Evolutionary conservation across 2,797 vertebrate species (phyloP).

Genomic region (Nothura maculosa): DNA sequence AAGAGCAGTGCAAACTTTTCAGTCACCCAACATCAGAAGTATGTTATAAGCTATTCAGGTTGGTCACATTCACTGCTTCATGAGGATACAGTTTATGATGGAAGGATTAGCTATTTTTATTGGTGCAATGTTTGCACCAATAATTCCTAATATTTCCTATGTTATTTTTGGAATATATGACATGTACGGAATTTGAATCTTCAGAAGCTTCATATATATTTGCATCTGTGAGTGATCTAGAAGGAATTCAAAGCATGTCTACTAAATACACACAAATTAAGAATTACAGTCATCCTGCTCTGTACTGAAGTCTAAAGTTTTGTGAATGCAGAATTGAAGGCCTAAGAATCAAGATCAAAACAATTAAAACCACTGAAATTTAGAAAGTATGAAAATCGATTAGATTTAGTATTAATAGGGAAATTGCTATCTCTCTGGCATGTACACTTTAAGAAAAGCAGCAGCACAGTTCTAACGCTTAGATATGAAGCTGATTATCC

Average conservation of each 20-base stretch:
- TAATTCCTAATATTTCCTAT: neutral
- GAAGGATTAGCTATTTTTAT: neutral
- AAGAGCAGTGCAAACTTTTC: neutral
- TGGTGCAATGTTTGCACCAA: too few relatives aligned
- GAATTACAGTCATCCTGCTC: neutral
- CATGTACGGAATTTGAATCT: neutral
- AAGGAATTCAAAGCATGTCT: neutral
- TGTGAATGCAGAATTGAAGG: neutral
- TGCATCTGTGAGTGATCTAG: neutral
- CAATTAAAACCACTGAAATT: neutral
- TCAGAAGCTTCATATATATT: neutral
- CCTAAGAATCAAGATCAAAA: neutral
- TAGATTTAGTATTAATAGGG: neutral
- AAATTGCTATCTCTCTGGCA: neutral
- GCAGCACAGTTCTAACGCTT: neutral
- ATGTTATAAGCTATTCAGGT: neutral
- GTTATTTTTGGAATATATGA: neutral
- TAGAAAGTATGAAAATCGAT: neutral
- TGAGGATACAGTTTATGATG: neutral
- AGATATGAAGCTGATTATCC: neutral
- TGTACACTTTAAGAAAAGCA: neutral
- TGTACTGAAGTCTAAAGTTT: neutral
- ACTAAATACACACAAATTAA: neutral
- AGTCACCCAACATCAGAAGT: neutral
- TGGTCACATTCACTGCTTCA: neutral